Base-by-base conservation (phyloP, 2,797 vertebrate genomes). In the Hafferia zeledoni region DNA sequence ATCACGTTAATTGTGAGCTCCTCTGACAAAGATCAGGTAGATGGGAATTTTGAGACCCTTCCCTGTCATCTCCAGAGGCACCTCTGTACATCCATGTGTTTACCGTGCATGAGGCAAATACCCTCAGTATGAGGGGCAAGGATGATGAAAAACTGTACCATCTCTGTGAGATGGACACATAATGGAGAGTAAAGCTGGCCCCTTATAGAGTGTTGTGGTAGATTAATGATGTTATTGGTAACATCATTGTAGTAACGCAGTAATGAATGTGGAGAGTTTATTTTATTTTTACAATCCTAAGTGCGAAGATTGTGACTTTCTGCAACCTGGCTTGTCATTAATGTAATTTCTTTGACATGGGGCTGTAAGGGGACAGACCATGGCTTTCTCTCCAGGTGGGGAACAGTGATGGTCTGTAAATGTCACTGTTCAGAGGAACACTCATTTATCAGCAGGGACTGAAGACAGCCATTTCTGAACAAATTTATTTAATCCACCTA, bases 271-370 rank as follows among this genome's bases (percentile, higher is more conserved):
- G 71, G 28, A 30, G 15, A 78, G 6, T 59, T 81, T 72, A 23
- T 53, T 63, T 80, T 63, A 57, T 79, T 93, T 89, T 83, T 72
- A 83, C 39, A 76, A 31, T 60, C 17, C 63, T 55, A 24, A 78
- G 13, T 27, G 49, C 60, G 27, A 67, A 10, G 15, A 72, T 8
- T 39, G 30, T 49, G 74, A 64, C 33, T 70, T 46, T 63, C 25
- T 3, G 3, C 27, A 89, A n/a, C 22, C 18, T 44, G 24, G 25
- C 23, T 19, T 60, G n/a, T 76, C 33, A 33, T 83, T 83, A n/a
- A 44, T 56, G 18, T 44, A 0, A 61, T 43, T 86, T 52, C 17
- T 83, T 75, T 80, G 52, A 56, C 18, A 49, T 5, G 25, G 44
- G 33, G 19, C 39, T 76, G 55, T 11, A 71, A 24, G 50, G 69